Percentiles rank a stretch among this genome's conserved stretches.
Conservation (phyloP, 2,797 vertebrate species). For the Otolemur crassicaudatus region DNA sequence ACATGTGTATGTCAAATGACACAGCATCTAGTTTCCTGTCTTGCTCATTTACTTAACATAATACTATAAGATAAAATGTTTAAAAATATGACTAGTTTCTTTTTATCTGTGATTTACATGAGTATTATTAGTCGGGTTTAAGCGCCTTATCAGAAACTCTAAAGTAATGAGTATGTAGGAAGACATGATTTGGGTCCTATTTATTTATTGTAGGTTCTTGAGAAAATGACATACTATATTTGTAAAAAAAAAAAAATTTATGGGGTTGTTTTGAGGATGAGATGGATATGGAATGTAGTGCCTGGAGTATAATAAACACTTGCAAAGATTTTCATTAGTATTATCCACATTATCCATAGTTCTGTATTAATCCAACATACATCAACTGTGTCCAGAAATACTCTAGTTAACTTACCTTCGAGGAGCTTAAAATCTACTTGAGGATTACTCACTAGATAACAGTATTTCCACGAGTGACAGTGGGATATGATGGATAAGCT, state of each 20-base stretch:
- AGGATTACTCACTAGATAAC: background rate
- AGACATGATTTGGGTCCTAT: background rate
- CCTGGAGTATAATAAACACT: background rate
- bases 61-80: background rate
- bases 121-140: background rate
- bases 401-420: background rate
- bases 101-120: background rate
- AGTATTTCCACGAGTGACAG: conserved; percentile 18
- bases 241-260: background rate
- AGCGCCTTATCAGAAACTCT: background rate
- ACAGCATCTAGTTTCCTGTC: background rate
- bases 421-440: conserved; percentile 43
- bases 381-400: background rate
- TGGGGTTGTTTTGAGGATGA: background rate
- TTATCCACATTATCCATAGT: background rate
- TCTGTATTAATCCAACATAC: conserved; percentile 5
- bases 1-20: background rate
- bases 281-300: background rate
- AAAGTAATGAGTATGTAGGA: background rate
- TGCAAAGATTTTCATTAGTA: background rate
- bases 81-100: background rate
- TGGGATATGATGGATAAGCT: conserved; percentile 42
- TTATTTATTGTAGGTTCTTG: background rate
- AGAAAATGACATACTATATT: background rate
- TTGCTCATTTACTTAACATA: background rate